phyloP scores from a whole-genome alignment of 2,888 invertebrate genomes.

The Leptarthrus brevirostris region DNA sequence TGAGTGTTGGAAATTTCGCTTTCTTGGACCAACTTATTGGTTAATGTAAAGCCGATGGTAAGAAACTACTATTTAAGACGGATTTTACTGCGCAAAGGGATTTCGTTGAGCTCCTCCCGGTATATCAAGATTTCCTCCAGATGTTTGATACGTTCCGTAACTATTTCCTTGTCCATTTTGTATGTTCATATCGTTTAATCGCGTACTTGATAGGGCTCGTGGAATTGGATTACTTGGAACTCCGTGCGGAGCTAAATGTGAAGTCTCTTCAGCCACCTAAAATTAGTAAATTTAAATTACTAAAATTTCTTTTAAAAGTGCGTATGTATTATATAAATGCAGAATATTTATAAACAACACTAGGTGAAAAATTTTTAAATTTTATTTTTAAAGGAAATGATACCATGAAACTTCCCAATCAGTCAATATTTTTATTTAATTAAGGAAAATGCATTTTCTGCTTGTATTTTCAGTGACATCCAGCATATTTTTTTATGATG shows the following conservation, averaged over 20 bases:
- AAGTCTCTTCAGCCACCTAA: constrained; percentile 74
- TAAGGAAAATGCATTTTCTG: too few species aligned
- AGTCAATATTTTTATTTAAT: too few species aligned
- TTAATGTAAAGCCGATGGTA: neutral
- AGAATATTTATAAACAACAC: too few species aligned
- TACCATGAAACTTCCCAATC: too few species aligned
- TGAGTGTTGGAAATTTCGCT: neutral
- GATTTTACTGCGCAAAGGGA: constrained; percentile 65
- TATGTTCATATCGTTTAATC: constrained; percentile 81
- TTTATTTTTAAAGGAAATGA: too few species aligned
- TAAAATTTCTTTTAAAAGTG: too few species aligned
- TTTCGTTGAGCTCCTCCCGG: constrained; percentile 70
- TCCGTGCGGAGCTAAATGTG: constrained; percentile 93
- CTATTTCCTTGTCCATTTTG: constrained; percentile 70
- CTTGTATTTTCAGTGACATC: too few species aligned
- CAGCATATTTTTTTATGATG: too few species aligned
- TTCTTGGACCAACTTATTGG: neutral
- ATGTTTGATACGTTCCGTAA: constrained; percentile 81
- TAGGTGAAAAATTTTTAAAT: too few species aligned
- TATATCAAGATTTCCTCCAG: constrained; percentile 76
- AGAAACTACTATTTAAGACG: too few species aligned
- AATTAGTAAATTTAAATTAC: neutral
- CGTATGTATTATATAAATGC: too few species aligned
- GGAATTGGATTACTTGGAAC: constrained; percentile 93
- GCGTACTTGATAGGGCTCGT: constrained; percentile 83